Evolutionary conservation across 1,140 invertebrate genomes (phyloP).

Genomic region (Acromyrmex heyeri): DNA sequence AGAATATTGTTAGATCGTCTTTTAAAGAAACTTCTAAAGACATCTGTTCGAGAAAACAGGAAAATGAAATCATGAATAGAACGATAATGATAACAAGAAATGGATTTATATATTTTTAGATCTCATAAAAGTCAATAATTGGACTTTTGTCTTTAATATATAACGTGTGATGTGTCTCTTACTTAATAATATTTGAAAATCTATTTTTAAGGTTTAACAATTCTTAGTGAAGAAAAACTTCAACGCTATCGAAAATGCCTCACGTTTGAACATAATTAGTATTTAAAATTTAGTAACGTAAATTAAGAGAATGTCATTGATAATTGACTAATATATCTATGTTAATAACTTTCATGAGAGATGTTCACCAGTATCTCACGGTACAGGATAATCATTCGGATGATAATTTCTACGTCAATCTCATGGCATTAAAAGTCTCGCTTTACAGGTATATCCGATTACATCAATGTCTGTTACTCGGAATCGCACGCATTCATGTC

Average conservation of each 20-base stretch:
- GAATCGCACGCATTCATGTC: conserved; percentile 19
- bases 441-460: conserved; percentile 51
- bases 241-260: neutral
- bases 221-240: neutral
- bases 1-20: conserved; percentile 36
- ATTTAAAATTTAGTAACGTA: conserved; percentile 5
- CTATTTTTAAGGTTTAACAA: neutral
- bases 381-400: conserved; percentile 21
- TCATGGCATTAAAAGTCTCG: conserved; percentile 40
- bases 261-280: neutral
- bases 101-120: neutral
- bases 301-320: neutral
- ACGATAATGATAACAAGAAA: neutral
- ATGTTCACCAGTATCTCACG: neutral
- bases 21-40: conserved; percentile 10
- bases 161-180: neutral
- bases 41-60: neutral
- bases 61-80: neutral
- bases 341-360: conserved; percentile 40
- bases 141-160: neutral
- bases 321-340: neutral
- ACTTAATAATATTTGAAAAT: neutral
- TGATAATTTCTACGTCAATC: conserved; percentile 39
- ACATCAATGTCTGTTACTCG: conserved; percentile 39
- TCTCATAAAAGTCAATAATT: neutral